Percentiles rank a stretch among this genome's conserved stretches.
These are phyloP conservation scores for Agonum fuliginosum DNA, from an alignment of 2,888 invertebrate species.

Conservation along the genomic window DNA sequence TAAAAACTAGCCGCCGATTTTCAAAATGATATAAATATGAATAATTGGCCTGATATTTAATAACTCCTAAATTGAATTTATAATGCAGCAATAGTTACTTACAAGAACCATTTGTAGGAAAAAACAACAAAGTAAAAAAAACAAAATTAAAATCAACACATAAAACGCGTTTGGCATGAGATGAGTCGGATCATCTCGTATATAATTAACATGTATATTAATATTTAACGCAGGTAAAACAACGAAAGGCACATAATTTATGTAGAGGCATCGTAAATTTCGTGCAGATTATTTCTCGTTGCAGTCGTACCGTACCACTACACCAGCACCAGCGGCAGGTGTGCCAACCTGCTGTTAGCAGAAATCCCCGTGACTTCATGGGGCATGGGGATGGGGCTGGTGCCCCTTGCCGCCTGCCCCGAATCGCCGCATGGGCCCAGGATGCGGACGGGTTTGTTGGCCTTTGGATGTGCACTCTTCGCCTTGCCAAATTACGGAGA, in stretches of 20 bases:
- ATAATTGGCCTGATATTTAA: not conserved
- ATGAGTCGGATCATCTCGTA: constrained; percentile 20
- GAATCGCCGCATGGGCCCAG: constrained; percentile 18
- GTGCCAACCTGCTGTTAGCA: constrained; percentile 51
- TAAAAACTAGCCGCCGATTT: not conserved
- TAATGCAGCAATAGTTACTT: not conserved
- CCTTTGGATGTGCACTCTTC: constrained; percentile 44
- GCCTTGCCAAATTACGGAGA: constrained; percentile 45
- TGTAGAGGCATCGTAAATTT: constrained; percentile 53
- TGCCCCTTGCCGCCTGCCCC: constrained; percentile 31
- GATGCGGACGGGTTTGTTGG: constrained; percentile 56
- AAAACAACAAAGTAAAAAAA: constrained; percentile 23
- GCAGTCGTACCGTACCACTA: constrained; percentile 40
- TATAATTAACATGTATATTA: constrained; percentile 59
- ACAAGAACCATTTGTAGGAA: not conserved
- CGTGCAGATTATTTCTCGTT: constrained; percentile 56
- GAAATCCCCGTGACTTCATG: constrained; percentile 44
- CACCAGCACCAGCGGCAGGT: constrained; percentile 45
- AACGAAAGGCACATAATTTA: constrained; percentile 55
- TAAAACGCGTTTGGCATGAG: not conserved
- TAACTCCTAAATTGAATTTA: not conserved
- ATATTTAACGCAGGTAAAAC: constrained; percentile 56
- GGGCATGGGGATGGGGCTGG: constrained; percentile 23
- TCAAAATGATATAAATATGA: not conserved
- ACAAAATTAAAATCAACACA: constrained; percentile 46